Percentiles rank a stretch among this genome's conserved stretches.
Evolutionary conservation across 2,113 vertebrate genomes (phyloP).

Genomic region (Xyrauchen texanus): DNA sequence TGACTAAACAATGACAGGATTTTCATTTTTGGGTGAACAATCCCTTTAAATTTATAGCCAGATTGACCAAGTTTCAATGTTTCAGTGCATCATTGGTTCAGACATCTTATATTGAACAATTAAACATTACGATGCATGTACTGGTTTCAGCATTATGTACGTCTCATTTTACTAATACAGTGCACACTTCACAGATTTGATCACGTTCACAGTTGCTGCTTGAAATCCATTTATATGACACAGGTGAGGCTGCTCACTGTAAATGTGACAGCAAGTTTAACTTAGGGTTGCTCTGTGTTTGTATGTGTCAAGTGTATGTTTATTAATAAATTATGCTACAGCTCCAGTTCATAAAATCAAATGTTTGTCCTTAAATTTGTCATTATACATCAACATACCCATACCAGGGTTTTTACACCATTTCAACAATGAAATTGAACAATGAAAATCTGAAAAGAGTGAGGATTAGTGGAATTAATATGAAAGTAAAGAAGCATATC

Average conservation of each 20-base stretch:
- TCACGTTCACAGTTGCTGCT: not conserved
- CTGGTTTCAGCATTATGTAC: conserved; percentile 12
- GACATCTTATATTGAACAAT: not conserved
- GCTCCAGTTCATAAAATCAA: not conserved
- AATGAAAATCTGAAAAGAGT: too few relatives aligned
- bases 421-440: too few relatives aligned
- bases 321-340: conserved; percentile 21
- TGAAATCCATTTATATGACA: not conserved
- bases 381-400: too few relatives aligned
- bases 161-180: not conserved
- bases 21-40: too few relatives aligned
- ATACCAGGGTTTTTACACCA: too few relatives aligned
- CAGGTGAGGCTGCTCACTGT: not conserved
- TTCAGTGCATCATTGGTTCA: conserved; percentile 34
- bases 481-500: too few relatives aligned
- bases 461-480: too few relatives aligned
- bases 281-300: conserved; percentile 23
- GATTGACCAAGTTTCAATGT: too few relatives aligned
- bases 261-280: conserved; percentile 11
- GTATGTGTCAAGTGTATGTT: conserved; percentile 22
- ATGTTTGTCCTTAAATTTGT: not conserved
- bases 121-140: not conserved
- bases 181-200: not conserved
- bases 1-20: too few relatives aligned
- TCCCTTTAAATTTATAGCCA: too few relatives aligned